phyloP scores from a whole-genome alignment of 2,888 invertebrate species.

The Melikaiella ostensackeni region DNA sequence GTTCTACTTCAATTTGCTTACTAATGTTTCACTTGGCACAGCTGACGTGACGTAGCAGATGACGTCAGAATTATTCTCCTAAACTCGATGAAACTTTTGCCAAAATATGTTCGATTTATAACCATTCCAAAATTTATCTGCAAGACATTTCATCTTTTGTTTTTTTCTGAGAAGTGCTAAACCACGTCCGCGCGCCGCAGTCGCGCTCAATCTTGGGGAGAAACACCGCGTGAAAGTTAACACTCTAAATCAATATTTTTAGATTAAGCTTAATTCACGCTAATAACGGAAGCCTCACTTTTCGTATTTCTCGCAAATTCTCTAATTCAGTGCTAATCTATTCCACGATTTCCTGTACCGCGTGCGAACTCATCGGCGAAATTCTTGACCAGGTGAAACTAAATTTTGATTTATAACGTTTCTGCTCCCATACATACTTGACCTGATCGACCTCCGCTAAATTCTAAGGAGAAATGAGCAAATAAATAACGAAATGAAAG shows the following conservation, averaged over 20 bases:
- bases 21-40: no score
- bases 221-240: no score
- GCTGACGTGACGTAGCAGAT: no score
- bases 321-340: slow-evolving; percentile 27
- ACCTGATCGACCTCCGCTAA: slow-evolving; percentile 18
- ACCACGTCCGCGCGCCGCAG: no score
- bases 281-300: slow-evolving; percentile 2
- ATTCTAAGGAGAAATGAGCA: slow-evolving; percentile 5
- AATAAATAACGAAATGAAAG: slow-evolving; percentile 21
- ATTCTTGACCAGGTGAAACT: slow-evolving; percentile 33
- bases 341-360: background rate
- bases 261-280: background rate
- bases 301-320: slow-evolving; percentile 20
- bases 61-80: no score
- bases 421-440: background rate
- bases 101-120: no score
- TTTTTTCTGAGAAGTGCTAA: no score
- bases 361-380: background rate
- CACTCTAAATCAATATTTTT: background rate
- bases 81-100: no score
- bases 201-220: no score
- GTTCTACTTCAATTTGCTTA: no score
- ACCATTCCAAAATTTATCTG: no score
- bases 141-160: no score
- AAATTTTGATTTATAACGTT: slow-evolving; percentile 28